Base-by-base conservation (phyloP, 2,797 vertebrate genomes). In the Oreochromis grahami region DNA sequence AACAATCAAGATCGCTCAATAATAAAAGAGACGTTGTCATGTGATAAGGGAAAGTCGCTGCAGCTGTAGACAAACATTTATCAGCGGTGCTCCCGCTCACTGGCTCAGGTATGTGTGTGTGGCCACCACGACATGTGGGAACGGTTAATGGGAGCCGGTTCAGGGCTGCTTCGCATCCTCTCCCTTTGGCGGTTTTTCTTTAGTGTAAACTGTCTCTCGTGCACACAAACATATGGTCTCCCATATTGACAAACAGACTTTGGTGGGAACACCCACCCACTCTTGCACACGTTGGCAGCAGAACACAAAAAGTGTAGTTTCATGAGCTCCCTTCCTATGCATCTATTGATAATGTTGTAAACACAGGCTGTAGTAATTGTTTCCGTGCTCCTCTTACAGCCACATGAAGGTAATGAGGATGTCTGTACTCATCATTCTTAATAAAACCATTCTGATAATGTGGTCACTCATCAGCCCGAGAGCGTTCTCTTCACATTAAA, bases 161-260 rank as follows among this genome's bases (percentile, higher is more conserved):
- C 79, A 79, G 80, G 84, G 88, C 91, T 92, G 91, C 86, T 87
- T 80, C 8, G 83, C 89, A 91, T 95, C 94, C 93, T 93, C 52
- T 80, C 91, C 93, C 92, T 79, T 86, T 84, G 88, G 94, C 88
- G 36, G 68, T 93, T 94, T 65, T 93, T 82, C 85, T 89, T 89
- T 85, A 86, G 82, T 84, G 86, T 91, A 91, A 91, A 91, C 86
- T 17, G 72, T 85, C 85, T 82, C 78, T 72, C 83, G 74, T 89
- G 86, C 84, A 90, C 82, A 89, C 92, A 90, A 88, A 91, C 93
- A 94, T 87, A 88, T 91, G 90, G 88, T 87, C 86, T 84, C 86
- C 51, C 91, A 91, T 92, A 93, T 93, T 93, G 93, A 94, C 93
- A 93, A 92, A 91, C 91, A 94, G 88, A 85, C 88, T 86, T 82